phyloP scores from a whole-genome alignment of 1,140 invertebrate genomes.

The Neodiprion lecontei region DNA sequence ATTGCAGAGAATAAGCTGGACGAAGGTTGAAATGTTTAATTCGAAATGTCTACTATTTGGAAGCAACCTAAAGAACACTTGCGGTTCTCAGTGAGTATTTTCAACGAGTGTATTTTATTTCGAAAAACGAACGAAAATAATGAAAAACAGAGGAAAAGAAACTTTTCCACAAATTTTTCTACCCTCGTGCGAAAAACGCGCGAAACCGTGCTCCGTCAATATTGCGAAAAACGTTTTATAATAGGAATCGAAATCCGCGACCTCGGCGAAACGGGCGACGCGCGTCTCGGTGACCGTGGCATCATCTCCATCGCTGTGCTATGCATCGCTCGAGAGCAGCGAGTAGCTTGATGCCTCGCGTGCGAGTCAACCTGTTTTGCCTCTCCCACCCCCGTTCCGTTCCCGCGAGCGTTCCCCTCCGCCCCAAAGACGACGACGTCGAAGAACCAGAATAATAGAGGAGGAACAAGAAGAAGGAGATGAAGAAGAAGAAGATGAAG shows the following conservation, averaged over 20 bases:
- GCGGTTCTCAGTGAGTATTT: no score
- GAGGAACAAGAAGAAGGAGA: constrained; percentile 26
- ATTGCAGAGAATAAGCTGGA: no score
- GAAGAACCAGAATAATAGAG: background rate
- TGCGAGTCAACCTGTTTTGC: constrained; percentile 56
- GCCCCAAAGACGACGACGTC: background rate
- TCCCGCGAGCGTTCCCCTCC: constrained; percentile 11
- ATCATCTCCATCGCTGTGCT: background rate
- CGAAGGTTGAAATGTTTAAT: no score
- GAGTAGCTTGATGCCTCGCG: constrained; percentile 46
- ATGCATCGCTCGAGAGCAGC: background rate
- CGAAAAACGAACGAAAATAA: no score
- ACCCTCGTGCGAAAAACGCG: no score
- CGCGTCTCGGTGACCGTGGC: constrained; percentile 28
- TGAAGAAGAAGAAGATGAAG: background rate
- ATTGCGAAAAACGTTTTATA: background rate
- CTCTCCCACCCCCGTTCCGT: constrained; percentile 36
- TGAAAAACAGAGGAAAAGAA: no score
- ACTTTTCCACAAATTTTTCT: no score
- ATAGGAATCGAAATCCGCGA: background rate
- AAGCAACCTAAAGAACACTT: no score
- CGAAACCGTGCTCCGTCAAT: no score
- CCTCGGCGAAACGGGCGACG: constrained; percentile 9
- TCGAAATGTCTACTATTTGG: no score
- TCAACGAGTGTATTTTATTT: no score